Evolutionary conservation across 2,888 invertebrate genomes (phyloP).

Genomic region (Erebia palarica): DNA sequence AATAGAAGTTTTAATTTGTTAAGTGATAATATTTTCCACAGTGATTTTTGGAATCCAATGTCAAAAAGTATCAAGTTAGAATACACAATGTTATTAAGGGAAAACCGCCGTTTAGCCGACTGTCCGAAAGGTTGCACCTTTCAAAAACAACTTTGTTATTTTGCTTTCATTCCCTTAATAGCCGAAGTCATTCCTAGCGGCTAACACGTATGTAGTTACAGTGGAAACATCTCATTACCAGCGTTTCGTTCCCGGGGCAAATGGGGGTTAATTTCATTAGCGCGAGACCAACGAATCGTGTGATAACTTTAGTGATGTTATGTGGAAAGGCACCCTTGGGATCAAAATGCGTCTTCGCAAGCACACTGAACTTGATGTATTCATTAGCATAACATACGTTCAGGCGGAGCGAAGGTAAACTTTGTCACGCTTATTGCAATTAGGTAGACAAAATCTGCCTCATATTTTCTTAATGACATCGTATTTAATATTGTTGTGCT

Average conservation of each 20-base stretch:
- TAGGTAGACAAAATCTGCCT: background rate
- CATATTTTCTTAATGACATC: background rate
- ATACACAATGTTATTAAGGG: too few relatives aligned
- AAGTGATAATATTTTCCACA: too few relatives aligned
- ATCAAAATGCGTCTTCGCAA: slow-evolving; percentile 42
- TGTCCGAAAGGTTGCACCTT: slow-evolving; percentile 31
- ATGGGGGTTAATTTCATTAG: slow-evolving; percentile 81
- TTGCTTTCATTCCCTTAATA: slow-evolving; percentile 48
- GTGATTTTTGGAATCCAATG: too few relatives aligned
- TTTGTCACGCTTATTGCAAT: slow-evolving; percentile 30
- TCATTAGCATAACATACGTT: slow-evolving; percentile 39
- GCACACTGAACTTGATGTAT: slow-evolving; percentile 30
- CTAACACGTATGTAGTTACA: slow-evolving; percentile 67
- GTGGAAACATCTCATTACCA: slow-evolving; percentile 68
- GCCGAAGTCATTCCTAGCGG: slow-evolving; percentile 48
- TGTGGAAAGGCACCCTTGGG: slow-evolving; percentile 69
- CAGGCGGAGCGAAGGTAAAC: slow-evolving; percentile 23
- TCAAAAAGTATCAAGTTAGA: too few relatives aligned
- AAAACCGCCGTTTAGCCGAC: too few relatives aligned
- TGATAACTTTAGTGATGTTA: slow-evolving; percentile 79
- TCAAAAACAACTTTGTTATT: slow-evolving; percentile 46
- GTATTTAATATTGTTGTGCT: background rate
- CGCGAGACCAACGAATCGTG: slow-evolving; percentile 78
- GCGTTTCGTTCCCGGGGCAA: slow-evolving; percentile 65
- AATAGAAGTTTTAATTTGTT: too few relatives aligned